Percentiles rank a stretch among this genome's conserved stretches.
Evolutionary conservation across 35 echinoderm and acorn worm genomes (phyloP).

Genomic region (Patiria miniata): DNA sequence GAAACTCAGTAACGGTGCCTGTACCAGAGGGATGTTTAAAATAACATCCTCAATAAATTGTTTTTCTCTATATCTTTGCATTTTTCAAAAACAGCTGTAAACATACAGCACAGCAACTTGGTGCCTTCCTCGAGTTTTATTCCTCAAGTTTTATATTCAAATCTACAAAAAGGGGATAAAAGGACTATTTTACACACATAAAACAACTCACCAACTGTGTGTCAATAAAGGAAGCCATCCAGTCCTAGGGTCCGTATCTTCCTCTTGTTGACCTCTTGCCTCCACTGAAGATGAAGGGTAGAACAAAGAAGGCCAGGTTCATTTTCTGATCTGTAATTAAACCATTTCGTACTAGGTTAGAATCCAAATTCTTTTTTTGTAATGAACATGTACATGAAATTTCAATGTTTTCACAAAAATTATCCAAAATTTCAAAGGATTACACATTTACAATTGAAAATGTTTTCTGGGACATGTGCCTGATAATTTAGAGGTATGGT

Average conservation of each 20-base stretch:
- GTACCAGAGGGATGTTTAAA: too few species aligned
- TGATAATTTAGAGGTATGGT: not conserved
- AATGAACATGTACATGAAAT: not conserved
- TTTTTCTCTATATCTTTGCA: not conserved
- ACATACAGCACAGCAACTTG: not conserved
- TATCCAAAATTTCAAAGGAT: not conserved
- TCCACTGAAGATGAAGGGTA: not conserved
- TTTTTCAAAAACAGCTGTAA: not conserved
- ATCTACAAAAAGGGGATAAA: not conserved
- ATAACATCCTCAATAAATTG: too few species aligned
- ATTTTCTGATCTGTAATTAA: constrained; percentile 21
- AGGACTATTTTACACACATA: not conserved
- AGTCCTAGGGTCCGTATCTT: not conserved
- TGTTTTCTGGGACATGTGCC: not conserved
- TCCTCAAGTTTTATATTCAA: not conserved
- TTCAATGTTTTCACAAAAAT: not conserved
- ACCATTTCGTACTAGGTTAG: too few species aligned
- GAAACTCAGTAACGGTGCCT: too few species aligned
- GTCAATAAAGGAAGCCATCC: constrained; percentile 3
- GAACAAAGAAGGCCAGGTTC: not conserved
- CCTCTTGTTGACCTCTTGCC: not conserved
- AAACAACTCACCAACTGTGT: constrained; percentile 7
- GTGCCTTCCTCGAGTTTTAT: not conserved
- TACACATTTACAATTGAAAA: not conserved
- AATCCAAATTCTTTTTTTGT: too few species aligned